Evolutionary conservation across 2,797 vertebrate genomes (phyloP).

Genomic region (Sciaenops ocellatus): DNA sequence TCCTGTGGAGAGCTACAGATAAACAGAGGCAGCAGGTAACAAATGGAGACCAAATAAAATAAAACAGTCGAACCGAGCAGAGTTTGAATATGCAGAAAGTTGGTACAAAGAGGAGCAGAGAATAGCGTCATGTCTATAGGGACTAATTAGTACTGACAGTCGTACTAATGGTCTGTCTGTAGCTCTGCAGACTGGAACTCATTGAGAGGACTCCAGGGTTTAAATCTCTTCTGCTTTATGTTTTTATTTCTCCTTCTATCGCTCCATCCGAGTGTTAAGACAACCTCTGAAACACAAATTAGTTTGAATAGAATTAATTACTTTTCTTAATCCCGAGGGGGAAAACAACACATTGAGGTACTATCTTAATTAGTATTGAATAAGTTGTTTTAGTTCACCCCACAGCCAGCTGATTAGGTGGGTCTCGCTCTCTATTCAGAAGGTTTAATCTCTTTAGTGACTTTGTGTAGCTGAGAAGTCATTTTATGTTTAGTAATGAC

Average conservation of each 20-base stretch:
- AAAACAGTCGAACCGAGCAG: slow-evolving; percentile 35
- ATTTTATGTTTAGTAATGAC: neutral
- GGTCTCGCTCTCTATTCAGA: neutral
- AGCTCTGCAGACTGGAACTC: slow-evolving; percentile 61
- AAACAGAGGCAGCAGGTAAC: slow-evolving; percentile 48
- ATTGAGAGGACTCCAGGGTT: slow-evolving; percentile 53
- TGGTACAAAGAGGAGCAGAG: slow-evolving; percentile 16
- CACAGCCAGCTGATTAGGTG: neutral
- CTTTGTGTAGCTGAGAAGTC: neutral
- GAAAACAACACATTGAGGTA: slow-evolving; percentile 12
- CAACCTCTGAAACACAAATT: slow-evolving; percentile 31
- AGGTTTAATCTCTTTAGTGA: neutral
- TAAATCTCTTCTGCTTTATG: slow-evolving; percentile 13
- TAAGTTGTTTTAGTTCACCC: slow-evolving; percentile 3
- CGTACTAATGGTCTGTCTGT: slow-evolving; percentile 75
- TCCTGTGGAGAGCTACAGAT: slow-evolving; percentile 18
- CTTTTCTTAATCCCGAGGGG: slow-evolving; percentile 15
- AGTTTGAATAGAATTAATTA: slow-evolving; percentile 18
- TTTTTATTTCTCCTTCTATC: slow-evolving; percentile 25
- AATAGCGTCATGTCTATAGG: slow-evolving; percentile 51
- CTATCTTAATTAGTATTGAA: slow-evolving; percentile 35
- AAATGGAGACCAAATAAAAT: slow-evolving; percentile 35
- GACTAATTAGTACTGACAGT: slow-evolving; percentile 74
- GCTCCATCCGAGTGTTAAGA: slow-evolving; percentile 16
- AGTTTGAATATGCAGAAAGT: slow-evolving; percentile 37